Percentiles rank a stretch among this genome's conserved stretches.
These are phyloP conservation scores for Festucalex cinctus DNA, from an alignment of 2,113 vertebrate genomes.

Conservation along the genomic window DNA sequence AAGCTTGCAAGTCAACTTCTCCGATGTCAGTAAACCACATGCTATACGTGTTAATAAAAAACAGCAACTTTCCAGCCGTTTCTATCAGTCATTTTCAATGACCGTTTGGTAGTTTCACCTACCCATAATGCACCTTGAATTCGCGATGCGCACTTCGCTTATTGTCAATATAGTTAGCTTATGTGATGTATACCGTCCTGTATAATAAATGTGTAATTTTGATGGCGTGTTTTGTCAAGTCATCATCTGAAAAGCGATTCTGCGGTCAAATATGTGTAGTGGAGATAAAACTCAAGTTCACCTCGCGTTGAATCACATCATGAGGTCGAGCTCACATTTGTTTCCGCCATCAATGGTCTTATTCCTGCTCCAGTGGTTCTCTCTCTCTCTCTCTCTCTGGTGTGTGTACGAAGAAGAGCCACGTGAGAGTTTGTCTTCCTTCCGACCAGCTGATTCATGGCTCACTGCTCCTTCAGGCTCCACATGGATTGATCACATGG, in stretches of 20 bases:
- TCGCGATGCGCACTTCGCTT: no score
- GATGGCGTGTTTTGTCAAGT: neutral
- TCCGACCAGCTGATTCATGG: constrained; percentile 45
- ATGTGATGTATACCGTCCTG: no score
- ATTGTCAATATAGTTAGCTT: no score
- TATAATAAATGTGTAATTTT: neutral
- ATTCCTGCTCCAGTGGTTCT: constrained; percentile 17
- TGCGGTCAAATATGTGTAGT: neutral
- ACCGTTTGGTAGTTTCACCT: no score
- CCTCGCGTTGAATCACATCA: constrained; percentile 35
- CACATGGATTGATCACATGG: constrained; percentile 63
- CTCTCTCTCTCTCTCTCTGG: no score
- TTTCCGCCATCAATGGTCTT: constrained; percentile 9
- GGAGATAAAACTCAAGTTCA: constrained; percentile 35
- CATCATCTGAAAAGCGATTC: neutral
- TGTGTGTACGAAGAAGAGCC: constrained; percentile 17
- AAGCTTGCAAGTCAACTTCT: no score
- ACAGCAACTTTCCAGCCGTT: no score
- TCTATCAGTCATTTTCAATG: no score
- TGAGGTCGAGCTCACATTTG: constrained; percentile 25
- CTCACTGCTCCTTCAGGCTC: constrained; percentile 33
- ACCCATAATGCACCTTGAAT: no score
- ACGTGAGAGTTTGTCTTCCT: constrained; percentile 26
- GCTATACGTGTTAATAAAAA: no score
- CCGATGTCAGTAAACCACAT: no score